Evolutionary conservation across 2,888 invertebrate species (phyloP).

Genomic region (Tubiluchus corallicola): DNA sequence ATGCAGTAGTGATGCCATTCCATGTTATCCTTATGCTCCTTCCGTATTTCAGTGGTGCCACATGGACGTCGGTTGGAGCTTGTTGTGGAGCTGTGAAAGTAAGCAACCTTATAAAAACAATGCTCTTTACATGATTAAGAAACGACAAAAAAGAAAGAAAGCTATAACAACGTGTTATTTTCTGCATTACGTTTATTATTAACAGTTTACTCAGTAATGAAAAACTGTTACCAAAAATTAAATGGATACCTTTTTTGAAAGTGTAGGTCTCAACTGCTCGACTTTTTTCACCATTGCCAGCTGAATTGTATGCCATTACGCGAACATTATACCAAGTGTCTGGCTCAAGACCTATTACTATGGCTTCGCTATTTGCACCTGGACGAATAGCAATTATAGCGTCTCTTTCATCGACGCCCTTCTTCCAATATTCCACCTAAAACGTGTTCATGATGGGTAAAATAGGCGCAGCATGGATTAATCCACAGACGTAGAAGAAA

Average conservation of each 20-base stretch:
- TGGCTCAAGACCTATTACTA: slow-evolving; percentile 78
- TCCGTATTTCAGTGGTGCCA: background rate
- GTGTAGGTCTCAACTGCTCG: slow-evolving; percentile 49
- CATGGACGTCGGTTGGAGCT: slow-evolving; percentile 7
- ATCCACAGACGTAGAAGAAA: too few species aligned
- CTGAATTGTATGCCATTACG: slow-evolving; percentile 87
- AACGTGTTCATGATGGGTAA: too few species aligned
- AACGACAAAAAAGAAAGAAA: background rate
- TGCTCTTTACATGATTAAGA: too few species aligned
- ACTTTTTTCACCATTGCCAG: slow-evolving; percentile 88
- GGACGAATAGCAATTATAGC: slow-evolving; percentile 42
- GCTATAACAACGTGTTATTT: background rate
- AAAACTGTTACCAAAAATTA: too few species aligned
- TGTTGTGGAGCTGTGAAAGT: background rate
- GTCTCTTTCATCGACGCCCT: slow-evolving; percentile 48
- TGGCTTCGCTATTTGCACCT: slow-evolving; percentile 59
- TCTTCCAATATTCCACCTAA: slow-evolving; percentile 72
- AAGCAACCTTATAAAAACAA: too few species aligned
- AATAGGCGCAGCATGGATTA: too few species aligned
- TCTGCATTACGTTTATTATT: background rate
- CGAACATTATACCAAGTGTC: slow-evolving; percentile 82
- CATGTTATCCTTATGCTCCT: slow-evolving; percentile 72
- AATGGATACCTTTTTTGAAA: slow-evolving; percentile 22
- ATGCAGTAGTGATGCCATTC: slow-evolving; percentile 76
- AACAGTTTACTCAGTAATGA: too few species aligned